Evolutionary conservation across 1,140 invertebrate genomes (phyloP).

Genomic region (Penaeus indicus): DNA sequence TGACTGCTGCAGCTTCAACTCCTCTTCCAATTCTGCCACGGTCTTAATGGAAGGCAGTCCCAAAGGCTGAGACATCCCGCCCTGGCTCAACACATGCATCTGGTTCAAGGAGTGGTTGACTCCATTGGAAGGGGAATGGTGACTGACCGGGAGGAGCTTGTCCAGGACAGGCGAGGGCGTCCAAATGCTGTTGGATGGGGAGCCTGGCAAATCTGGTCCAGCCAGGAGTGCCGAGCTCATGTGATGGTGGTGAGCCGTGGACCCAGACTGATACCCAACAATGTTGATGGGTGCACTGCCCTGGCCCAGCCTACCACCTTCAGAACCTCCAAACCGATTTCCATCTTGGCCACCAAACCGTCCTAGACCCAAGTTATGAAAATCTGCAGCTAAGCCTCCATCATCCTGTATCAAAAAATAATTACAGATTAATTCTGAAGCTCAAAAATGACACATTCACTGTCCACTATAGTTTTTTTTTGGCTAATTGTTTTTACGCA

Average conservation of each 20-base stretch:
- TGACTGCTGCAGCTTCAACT: slow-evolving; percentile 58
- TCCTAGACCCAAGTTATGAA: slow-evolving; percentile 38
- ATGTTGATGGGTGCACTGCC: slow-evolving; percentile 51
- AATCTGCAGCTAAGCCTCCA: slow-evolving; percentile 12
- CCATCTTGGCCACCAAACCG: slow-evolving; percentile 30
- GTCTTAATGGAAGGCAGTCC: slow-evolving; percentile 60
- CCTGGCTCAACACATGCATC: slow-evolving; percentile 31
- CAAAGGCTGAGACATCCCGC: slow-evolving; percentile 12
- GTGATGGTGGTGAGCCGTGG: slow-evolving; percentile 26
- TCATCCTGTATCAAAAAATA: slow-evolving; percentile 34
- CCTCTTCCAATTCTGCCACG: slow-evolving; percentile 64
- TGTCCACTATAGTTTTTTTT: too few species aligned
- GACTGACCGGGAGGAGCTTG: slow-evolving; percentile 46
- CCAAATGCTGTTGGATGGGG: slow-evolving; percentile 59
- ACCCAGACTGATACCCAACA: slow-evolving; percentile 32
- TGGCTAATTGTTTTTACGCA: too few species aligned
- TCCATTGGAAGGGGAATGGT: slow-evolving; percentile 23
- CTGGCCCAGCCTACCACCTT: not conserved
- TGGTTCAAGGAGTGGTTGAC: slow-evolving; percentile 15
- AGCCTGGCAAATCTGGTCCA: slow-evolving; percentile 49
- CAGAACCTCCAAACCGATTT: not conserved
- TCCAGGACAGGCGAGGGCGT: slow-evolving; percentile 47
- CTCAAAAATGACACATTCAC: too few species aligned
- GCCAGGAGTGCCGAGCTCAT: slow-evolving; percentile 47
- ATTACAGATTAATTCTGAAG: not conserved